phyloP scores from a whole-genome alignment of 2,888 invertebrate genomes.

The Lycophotia porphyrea region DNA sequence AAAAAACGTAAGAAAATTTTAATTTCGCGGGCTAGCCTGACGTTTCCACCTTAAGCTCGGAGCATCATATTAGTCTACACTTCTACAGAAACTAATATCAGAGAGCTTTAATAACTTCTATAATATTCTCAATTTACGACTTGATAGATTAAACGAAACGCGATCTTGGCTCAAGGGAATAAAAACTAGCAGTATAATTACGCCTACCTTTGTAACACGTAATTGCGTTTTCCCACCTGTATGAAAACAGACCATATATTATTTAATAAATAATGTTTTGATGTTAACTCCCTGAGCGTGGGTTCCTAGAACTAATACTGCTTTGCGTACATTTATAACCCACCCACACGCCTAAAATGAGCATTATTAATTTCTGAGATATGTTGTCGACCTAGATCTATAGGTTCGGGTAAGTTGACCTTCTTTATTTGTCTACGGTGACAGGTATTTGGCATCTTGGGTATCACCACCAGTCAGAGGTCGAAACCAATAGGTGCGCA shows the following conservation, averaged over 20 bases:
- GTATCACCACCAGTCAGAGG: background rate
- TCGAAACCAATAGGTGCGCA: background rate
- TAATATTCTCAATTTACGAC: slow-evolving; percentile 32
- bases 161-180: slow-evolving; percentile 35
- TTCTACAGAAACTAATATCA: background rate
- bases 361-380: background rate
- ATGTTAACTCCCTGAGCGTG: slow-evolving; percentile 12
- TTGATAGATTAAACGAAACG: slow-evolving; percentile 48
- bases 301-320: slow-evolving; percentile 25
- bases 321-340: slow-evolving; percentile 9
- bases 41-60: too few species aligned
- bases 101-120: background rate
- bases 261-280: slow-evolving; percentile 35
- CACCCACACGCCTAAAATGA: background rate
- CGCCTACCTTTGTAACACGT: slow-evolving; percentile 41
- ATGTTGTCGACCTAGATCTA: background rate
- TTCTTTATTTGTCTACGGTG: background rate
- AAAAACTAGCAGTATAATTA: slow-evolving; percentile 53
- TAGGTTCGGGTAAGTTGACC: background rate
- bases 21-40: too few species aligned
- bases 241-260: slow-evolving; percentile 35
- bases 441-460: background rate
- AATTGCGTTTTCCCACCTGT: slow-evolving; percentile 53
- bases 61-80: background rate
- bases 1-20: too few species aligned